Evolutionary conservation across 2,888 invertebrate genomes (phyloP), one percentile per base, ranked within the genome.

Genomic region (Linyphia triangularis): DNA sequence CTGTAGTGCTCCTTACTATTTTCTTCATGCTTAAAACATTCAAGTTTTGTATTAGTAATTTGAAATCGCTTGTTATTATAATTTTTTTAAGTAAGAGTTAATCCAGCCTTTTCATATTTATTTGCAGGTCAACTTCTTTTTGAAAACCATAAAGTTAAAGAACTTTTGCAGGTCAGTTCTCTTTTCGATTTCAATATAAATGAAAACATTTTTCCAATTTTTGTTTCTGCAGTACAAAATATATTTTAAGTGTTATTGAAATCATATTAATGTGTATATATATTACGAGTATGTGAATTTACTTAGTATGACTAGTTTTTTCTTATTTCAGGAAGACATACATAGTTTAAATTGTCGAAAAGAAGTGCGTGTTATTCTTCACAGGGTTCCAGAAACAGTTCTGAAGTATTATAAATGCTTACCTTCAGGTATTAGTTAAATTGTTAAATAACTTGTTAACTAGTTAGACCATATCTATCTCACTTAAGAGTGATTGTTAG

Each of bases 331-430:
- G 51, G 51, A 51, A 51, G 51, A 51, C 13, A 13, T 16, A 13
- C 51, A 51, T n/a, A 51, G 0, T 51, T 9, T n/a, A 51, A n/a
- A 5, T 5, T n/a, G 13, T 51, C n/a, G n/a, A 16, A 69, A 57
- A 33, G 57, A 70, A 16, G 30, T 33, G 22, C 59, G 69, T 33
- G 59, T 81, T 37, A 59, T 70, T n/a, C 26, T 81, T 22, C n/a
- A 37, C 9, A 57, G 61, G n/a, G 57, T 81, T 24, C 59, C 81
- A 24, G 22, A 70, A 59, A 33, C 57, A 33, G 81, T 81, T 43
- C 59, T 81, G 30, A 70, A 69, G n/a, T 70, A 37, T 81, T 81
- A 81, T 70, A 37, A 59, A 9, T 61, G 59, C 22, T 13, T 28
- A 26, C 19, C 40, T 22, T 16, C 22, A 79, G 57, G 79, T 79